phyloP scores from a whole-genome alignment of 1,140 invertebrate genomes.

The Bombus waltoni region DNA sequence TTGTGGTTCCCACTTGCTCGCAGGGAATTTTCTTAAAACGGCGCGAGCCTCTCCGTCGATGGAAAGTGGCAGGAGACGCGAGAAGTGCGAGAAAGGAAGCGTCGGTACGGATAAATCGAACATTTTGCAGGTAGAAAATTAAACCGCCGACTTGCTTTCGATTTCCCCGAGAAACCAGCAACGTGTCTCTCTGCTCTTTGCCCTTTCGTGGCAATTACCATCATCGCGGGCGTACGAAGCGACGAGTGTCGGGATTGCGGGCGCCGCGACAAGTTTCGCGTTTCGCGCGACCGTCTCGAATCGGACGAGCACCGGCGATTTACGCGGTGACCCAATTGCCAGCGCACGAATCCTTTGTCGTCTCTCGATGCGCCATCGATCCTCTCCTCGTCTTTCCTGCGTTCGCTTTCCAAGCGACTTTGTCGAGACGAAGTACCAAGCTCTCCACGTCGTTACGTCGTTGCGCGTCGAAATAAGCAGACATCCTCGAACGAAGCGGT shows the following conservation, averaged over 20 bases:
- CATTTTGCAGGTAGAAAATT: no score
- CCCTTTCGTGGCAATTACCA: no score
- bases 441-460: neutral
- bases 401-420: neutral
- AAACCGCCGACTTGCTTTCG: neutral
- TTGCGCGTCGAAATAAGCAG: neutral
- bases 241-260: neutral
- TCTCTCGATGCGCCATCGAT: neutral
- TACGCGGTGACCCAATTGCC: conserved; percentile 21
- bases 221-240: no score
- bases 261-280: neutral
- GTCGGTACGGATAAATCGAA: no score
- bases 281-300: neutral
- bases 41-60: no score
- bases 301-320: neutral
- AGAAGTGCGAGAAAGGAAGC: no score
- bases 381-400: fast-evolving
- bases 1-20: no score
- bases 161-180: neutral
- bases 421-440: neutral
- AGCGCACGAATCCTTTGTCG: conserved; percentile 12
- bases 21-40: no score
- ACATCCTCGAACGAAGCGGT: neutral
- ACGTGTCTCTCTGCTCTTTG: neutral
- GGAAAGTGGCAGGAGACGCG: no score